These are phyloP conservation scores for Ceyx melanurus DNA, from an alignment of 2,113 vertebrate species.

Conservation along the genomic window DNA sequence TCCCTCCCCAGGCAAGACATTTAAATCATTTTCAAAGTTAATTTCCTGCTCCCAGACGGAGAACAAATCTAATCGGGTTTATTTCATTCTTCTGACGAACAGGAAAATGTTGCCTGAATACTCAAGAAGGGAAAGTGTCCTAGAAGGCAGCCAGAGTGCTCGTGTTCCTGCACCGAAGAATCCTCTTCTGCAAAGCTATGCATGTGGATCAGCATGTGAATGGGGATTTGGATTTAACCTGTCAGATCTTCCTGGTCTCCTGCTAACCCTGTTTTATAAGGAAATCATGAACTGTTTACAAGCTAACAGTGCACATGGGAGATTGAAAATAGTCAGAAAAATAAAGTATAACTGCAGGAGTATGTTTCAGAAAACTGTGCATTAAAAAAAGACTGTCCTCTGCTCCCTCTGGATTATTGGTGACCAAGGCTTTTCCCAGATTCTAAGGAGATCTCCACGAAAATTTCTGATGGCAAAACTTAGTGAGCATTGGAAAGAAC, in stretches of 20 bases:
- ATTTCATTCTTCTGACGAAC: constrained; percentile 71
- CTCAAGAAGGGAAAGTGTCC: constrained; percentile 57
- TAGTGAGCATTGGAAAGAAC: background rate
- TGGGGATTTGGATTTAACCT: constrained; percentile 19
- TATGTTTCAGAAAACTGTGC: background rate
- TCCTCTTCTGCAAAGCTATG: background rate
- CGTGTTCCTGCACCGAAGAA: background rate
- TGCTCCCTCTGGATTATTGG: background rate
- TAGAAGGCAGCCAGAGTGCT: background rate
- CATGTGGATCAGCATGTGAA: constrained; percentile 20
- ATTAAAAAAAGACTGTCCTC: background rate
- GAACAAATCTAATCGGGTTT: constrained; percentile 79
- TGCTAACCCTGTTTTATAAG: background rate
- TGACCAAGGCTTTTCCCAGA: background rate
- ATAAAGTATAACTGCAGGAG: background rate
- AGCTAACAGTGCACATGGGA: background rate
- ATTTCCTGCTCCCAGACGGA: constrained; percentile 75
- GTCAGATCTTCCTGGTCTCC: background rate
- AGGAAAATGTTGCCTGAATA: constrained; percentile 72
- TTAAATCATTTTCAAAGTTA: constrained; percentile 80
- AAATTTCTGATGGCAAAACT: background rate
- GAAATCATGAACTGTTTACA: background rate
- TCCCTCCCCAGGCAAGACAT: constrained; percentile 69
- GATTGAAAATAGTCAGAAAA: background rate
- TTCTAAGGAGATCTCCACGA: background rate